Conservation (phyloP, 2,797 vertebrate genomes). For the Pantherophis alleghaniensis region DNA sequence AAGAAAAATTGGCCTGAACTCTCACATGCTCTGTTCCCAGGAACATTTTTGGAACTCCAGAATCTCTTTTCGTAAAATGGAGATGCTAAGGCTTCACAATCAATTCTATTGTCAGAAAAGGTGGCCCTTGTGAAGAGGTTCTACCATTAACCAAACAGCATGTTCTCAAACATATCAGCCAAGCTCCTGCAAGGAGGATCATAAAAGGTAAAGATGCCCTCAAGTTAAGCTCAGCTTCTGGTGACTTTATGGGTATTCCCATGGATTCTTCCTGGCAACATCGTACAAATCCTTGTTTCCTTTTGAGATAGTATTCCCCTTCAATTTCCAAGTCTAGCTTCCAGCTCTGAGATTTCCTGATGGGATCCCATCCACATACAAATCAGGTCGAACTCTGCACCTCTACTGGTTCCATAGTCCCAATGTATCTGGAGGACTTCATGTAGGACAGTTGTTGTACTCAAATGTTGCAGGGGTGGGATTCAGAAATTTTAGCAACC, state of each 20-base stretch:
- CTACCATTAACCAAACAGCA: neutral
- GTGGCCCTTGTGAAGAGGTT: neutral
- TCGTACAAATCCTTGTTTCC: neutral
- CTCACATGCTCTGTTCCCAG: neutral
- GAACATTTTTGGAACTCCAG: neutral
- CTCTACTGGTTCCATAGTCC: neutral
- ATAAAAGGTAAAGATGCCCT: neutral
- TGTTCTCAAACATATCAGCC: neutral
- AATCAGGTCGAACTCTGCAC: neutral
- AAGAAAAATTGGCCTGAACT: constrained; percentile 2
- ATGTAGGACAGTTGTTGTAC: too few relatives aligned
- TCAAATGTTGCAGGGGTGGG: too few relatives aligned
- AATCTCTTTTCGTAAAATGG: neutral
- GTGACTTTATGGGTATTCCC: neutral
- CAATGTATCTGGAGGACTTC: neutral
- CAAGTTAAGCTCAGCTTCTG: neutral
- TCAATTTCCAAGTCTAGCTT: neutral
- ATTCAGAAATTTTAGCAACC: too few relatives aligned
- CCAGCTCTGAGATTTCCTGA: neutral
- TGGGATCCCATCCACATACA: neutral
- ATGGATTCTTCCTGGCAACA: neutral
- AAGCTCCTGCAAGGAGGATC: neutral
- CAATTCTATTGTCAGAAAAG: neutral
- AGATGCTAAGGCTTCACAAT: neutral
- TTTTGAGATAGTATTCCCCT: neutral